phyloP scores from a whole-genome alignment of 2,888 invertebrate species.

The Acronicta alni region DNA sequence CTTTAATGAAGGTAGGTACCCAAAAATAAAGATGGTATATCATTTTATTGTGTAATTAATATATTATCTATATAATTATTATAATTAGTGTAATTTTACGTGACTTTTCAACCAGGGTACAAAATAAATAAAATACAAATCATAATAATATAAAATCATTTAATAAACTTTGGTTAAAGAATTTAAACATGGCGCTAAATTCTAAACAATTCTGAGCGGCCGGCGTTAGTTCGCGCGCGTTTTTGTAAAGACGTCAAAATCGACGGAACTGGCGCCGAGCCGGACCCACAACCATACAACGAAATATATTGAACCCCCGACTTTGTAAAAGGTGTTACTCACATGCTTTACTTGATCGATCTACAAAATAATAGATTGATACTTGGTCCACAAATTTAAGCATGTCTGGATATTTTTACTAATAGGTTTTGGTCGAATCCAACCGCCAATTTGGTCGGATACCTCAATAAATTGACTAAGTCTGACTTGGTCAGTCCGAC shows the following conservation, averaged over 20 bases:
- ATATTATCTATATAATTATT: no score
- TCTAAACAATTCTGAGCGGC: constrained; percentile 69
- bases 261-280: constrained; percentile 49
- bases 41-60: no score
- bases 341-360: not conserved
- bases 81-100: no score
- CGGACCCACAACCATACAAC: constrained; percentile 54
- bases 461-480: not conserved
- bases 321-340: constrained; percentile 1
- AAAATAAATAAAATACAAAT: constrained; percentile 37
- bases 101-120: no score
- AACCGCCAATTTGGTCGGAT: not conserved
- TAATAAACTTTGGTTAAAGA: constrained; percentile 81
- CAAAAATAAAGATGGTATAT: no score
- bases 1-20: no score
- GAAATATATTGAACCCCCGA: constrained; percentile 35
- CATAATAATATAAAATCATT: constrained; percentile 67
- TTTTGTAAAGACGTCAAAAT: constrained; percentile 59
- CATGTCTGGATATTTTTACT: not conserved
- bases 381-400: not conserved
- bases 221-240: constrained; percentile 50
- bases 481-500: not conserved
- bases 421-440: not conserved
- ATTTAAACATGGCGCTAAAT: constrained; percentile 79
- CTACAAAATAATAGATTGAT: not conserved